phyloP scores from a whole-genome alignment of 2,797 vertebrate genomes.

The Neosilurus hyrtlii region DNA sequence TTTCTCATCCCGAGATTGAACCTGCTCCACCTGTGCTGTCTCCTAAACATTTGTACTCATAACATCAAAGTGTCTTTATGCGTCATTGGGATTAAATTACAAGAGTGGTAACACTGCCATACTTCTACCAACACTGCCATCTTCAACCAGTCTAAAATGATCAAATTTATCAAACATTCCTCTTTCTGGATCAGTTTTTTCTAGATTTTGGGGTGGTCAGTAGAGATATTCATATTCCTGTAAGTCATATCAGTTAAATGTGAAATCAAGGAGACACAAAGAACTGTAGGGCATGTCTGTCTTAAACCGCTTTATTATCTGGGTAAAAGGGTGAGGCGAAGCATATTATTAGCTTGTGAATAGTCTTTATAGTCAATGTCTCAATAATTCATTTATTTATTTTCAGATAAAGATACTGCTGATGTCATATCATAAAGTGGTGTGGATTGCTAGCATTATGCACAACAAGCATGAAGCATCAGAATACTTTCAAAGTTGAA shows the following conservation, averaged over 20 bases:
- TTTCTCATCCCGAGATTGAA: conserved; percentile 29
- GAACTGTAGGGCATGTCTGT: not conserved
- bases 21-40: conserved; percentile 35
- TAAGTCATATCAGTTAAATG: conserved; percentile 12
- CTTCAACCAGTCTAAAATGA: not conserved
- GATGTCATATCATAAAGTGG: not conserved
- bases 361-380: not conserved
- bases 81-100: conserved; percentile 2
- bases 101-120: not conserved
- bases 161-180: not conserved
- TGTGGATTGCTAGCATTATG: not conserved
- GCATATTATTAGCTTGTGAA: conserved; percentile 8
- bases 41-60: conserved; percentile 15
- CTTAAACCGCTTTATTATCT: not conserved
- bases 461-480: no score
- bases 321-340: not conserved
- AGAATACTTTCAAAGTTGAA: no score
- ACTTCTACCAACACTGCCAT: no score
- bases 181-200: not conserved
- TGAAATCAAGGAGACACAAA: not conserved
- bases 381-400: not conserved
- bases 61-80: conserved; percentile 15
- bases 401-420: not conserved
- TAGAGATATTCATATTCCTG: not conserved
- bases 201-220: not conserved